These are phyloP conservation scores for Diarsia rubi DNA, from an alignment of 2,888 invertebrate genomes.

Conservation along the genomic window DNA sequence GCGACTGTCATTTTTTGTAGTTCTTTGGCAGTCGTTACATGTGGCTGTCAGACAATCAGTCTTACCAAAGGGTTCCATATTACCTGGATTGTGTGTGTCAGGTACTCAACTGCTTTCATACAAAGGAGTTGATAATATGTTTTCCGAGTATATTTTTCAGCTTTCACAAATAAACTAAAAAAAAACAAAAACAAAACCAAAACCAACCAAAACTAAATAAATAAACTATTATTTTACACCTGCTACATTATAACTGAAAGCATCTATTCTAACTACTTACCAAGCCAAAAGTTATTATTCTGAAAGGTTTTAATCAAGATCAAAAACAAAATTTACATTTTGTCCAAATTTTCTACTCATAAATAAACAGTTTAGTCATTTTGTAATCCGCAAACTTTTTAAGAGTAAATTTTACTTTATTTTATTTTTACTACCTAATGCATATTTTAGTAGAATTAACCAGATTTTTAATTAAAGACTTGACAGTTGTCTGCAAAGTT, in stretches of 20 bases:
- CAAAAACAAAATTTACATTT: conserved; percentile 16
- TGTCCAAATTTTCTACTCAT: not conserved
- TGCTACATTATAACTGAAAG: not conserved
- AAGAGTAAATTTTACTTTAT: not conserved
- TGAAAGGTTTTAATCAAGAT: conserved; percentile 1
- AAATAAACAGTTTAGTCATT: conserved; percentile 18
- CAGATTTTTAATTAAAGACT: not conserved
- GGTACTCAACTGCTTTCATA: too few species aligned
- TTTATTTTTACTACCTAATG: too few species aligned
- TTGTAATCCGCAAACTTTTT: conserved; percentile 1
- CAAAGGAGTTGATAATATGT: not conserved
- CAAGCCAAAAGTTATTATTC: conserved; percentile 7
- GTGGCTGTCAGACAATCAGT: too few species aligned
- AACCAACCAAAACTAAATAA: too few species aligned
- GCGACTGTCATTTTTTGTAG: too few species aligned
- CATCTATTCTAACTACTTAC: not conserved
- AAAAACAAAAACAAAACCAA: too few species aligned
- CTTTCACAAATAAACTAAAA: not conserved
- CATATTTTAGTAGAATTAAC: not conserved
- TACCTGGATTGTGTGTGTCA: not conserved
- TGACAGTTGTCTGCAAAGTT: not conserved
- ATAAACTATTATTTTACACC: conserved; percentile 11
- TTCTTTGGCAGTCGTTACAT: too few species aligned
- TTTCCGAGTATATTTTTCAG: not conserved
- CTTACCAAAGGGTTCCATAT: not conserved